A percentile compares a stretch with the other conserved stretches of the same genome.
These are phyloP conservation scores for Melieria omissa DNA, from an alignment of 2,888 invertebrate species.

Conservation along the genomic window DNA sequence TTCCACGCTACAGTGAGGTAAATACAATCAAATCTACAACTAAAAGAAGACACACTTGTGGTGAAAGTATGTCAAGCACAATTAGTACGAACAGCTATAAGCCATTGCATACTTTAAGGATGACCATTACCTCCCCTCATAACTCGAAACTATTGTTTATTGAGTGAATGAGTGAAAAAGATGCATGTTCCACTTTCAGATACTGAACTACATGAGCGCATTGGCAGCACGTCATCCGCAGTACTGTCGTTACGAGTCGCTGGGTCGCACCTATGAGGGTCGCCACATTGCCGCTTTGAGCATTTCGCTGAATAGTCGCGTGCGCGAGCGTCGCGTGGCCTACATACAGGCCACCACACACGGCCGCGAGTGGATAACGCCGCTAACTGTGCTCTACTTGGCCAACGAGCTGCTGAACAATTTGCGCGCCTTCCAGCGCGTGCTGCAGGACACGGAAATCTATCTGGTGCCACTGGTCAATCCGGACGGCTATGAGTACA, in stretches of 20 bases:
- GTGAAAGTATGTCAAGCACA: too few species aligned
- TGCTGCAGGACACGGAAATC: slow-evolving; percentile 61
- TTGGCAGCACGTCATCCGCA: slow-evolving; percentile 60
- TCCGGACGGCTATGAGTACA: slow-evolving; percentile 66
- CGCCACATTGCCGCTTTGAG: slow-evolving; percentile 61
- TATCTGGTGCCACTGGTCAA: slow-evolving; percentile 63
- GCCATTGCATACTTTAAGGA: not conserved
- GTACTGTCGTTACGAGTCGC: slow-evolving; percentile 59
- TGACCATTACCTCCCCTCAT: too few species aligned
- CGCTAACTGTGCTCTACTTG: slow-evolving; percentile 73
- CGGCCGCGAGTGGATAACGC: slow-evolving; percentile 78
- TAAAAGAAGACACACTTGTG: too few species aligned
- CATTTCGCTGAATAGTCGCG: slow-evolving; percentile 57
- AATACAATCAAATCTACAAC: slow-evolving; percentile 3
- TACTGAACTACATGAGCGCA: slow-evolving; percentile 61
- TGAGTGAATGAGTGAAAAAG: not conserved
- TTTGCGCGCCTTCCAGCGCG: slow-evolving; percentile 58
- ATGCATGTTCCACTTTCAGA: slow-evolving; percentile 42
- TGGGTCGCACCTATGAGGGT: slow-evolving; percentile 62
- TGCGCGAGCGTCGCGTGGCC: slow-evolving; percentile 57
- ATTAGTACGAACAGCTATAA: not conserved
- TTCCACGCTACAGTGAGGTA: slow-evolving; percentile 61
- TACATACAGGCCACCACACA: slow-evolving; percentile 64
- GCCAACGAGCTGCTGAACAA: slow-evolving; percentile 75
- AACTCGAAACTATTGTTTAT: not conserved